Base-by-base conservation (phyloP, 2,113 vertebrate species). In the Ascaphus truei region DNA sequence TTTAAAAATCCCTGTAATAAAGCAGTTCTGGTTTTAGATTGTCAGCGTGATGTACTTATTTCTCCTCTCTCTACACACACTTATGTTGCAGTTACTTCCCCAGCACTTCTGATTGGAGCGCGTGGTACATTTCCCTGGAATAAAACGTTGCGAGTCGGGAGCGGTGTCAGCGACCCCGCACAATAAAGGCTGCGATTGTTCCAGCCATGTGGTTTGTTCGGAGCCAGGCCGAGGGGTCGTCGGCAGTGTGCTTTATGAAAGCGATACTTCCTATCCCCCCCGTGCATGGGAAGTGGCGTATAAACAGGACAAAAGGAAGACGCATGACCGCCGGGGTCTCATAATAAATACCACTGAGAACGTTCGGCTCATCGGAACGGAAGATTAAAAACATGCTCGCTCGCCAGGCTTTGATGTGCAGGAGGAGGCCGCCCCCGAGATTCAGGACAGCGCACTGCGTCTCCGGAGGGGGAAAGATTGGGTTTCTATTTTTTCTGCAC, bases 241-340 rank as follows among this genome's bases (percentile, higher is more conserved):
- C 23, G 29, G 59, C 76, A 75, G 75, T 77, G 80, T 66, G 76
- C 75, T 76, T 75, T 77, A 77, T 83, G 84, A 76, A 84, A 85
- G 75, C 0, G 76, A 79, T 83, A 76, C 77, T 82, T 84, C 83
- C 86, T 81, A 77, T 67, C 83, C 68, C 20, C 75, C n/a, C 43
- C 59, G 55, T 68, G 55, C 66, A 68, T 55, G 76, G 79, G 84
- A 84, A 83, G 83, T 76, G 72, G 57, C 76, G 77, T 65, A 45
- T 76, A 83, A 82, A 85, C 77, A 85, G 87, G 79, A 88, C 88
- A 87, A 86, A 86, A 77, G 78, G 86, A 84, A 85, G 83, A 84
- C 75, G 75, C 81, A 85, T 87, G 88, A 86, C 84, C 83, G 89
- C 88, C 77, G 76, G 81, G 82, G 88, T 80, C 75, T 36, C 77